Evolutionary conservation across 2,113 vertebrate species (phyloP).

Genomic region (Plotosus lineatus): DNA sequence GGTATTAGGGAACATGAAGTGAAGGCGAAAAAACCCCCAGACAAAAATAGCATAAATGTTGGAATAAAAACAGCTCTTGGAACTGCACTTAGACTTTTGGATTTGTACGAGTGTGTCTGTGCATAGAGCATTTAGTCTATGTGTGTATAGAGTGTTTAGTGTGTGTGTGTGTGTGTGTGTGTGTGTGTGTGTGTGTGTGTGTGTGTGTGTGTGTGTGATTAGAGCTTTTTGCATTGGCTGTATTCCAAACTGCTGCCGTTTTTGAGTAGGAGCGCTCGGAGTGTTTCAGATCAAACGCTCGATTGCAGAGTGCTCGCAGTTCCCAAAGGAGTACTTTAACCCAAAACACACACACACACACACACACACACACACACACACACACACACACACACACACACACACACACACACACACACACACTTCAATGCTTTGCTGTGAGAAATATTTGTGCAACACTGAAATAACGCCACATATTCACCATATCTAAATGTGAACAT

Average conservation of each 20-base stretch:
- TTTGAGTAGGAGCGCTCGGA: neutral
- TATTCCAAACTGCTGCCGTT: slow-evolving; percentile 25
- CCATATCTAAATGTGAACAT: neutral
- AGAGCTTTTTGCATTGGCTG: slow-evolving; percentile 24
- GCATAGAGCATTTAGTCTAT: too few relatives aligned
- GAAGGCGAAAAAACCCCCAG: neutral
- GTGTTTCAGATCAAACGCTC: slow-evolving; percentile 33
- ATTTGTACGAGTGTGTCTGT: neutral
- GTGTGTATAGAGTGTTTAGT: too few relatives aligned
- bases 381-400: slow-evolving; percentile 24
- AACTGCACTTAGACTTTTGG: slow-evolving; percentile 11
- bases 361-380: slow-evolving; percentile 11
- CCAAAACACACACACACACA: neutral
- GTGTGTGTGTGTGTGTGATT: slow-evolving; percentile 2
- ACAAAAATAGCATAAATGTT: slow-evolving; percentile 8
- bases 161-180: slow-evolving; percentile 26
- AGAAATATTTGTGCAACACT: slow-evolving; percentile 1
- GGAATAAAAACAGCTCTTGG: slow-evolving; percentile 30
- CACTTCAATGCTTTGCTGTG: neutral
- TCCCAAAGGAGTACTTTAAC: slow-evolving; percentile 30
- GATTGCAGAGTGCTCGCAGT: slow-evolving; percentile 6
- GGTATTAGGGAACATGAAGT: neutral
- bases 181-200: slow-evolving; percentile 2
- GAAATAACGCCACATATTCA: neutral
- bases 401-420: slow-evolving; percentile 23